These are phyloP conservation scores for Corythornis vintsioides DNA, from an alignment of 2,113 vertebrate genomes.

Conservation along the genomic window DNA sequence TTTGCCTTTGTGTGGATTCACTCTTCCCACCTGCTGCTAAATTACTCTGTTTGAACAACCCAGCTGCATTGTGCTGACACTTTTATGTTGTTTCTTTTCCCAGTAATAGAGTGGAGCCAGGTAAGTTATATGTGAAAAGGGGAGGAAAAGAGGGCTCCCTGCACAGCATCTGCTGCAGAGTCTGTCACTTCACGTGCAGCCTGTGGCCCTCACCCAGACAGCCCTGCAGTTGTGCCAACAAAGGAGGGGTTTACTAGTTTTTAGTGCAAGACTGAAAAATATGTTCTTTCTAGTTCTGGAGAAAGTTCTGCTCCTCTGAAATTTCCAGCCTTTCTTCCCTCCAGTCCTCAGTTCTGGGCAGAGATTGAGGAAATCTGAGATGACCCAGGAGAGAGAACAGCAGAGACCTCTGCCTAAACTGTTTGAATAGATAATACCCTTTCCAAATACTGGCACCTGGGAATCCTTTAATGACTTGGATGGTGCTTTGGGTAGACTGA, in stretches of 20 bases:
- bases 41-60: not conserved
- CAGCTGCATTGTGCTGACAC: not conserved
- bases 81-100: not conserved
- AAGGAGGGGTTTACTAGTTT: not conserved
- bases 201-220: not conserved
- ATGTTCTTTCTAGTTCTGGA: not conserved
- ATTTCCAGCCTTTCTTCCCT: not conserved
- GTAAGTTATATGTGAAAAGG: not conserved
- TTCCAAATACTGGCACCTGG: conserved; percentile 65
- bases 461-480: conserved; percentile 55
- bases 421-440: conserved; percentile 59
- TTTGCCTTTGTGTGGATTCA: not conserved
- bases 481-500: conserved; percentile 37
- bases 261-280: not conserved
- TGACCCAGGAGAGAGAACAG: conserved; percentile 38
- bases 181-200: not conserved
- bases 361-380: conserved; percentile 54
- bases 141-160: not conserved
- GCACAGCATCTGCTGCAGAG: not conserved
- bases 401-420: conserved; percentile 45
- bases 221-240: not conserved
- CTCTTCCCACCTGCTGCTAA: not conserved
- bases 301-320: conserved; percentile 11
- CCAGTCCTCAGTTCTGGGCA: not conserved
- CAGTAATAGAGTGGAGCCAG: not conserved